Evolutionary conservation across 64 coral and sea anemone genomes (phyloP).

Genomic region (Exaiptasia diaphana): DNA sequence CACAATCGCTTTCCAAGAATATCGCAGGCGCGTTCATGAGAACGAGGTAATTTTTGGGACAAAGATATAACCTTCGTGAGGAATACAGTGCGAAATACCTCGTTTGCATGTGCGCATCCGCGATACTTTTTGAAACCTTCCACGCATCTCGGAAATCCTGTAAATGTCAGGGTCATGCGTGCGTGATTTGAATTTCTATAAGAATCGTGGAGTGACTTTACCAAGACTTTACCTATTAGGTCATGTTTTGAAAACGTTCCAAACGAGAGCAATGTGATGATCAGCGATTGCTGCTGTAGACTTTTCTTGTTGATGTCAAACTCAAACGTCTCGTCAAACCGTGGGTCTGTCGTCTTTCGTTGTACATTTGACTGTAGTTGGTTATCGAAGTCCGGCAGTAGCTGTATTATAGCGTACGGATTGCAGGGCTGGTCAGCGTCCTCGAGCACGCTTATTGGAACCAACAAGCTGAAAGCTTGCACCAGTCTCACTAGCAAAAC

Average conservation of each 20-base stretch:
- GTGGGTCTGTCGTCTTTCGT: conserved; percentile 65
- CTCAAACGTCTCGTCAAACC: conserved; percentile 78
- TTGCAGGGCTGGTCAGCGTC: conserved; percentile 73
- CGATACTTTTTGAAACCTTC: too few species aligned
- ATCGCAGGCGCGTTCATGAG: too few species aligned
- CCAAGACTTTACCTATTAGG: conserved; percentile 72
- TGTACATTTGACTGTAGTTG: conserved; percentile 73
- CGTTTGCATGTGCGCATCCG: too few species aligned
- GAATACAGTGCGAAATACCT: too few species aligned
- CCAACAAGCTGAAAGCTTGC: conserved; percentile 53
- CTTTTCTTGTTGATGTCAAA: conserved; percentile 62
- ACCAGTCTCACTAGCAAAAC: conserved; percentile 42
- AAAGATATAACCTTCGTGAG: too few species aligned
- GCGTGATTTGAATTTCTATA: too few species aligned
- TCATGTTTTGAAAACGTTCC: conserved; percentile 75
- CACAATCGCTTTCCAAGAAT: too few species aligned
- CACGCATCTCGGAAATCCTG: too few species aligned
- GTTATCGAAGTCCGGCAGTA: conserved; percentile 67
- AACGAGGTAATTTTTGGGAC: too few species aligned
- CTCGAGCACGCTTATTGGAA: not conserved
- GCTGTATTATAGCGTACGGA: conserved; percentile 68
- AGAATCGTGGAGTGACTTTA: too few species aligned
- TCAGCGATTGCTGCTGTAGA: conserved; percentile 51
- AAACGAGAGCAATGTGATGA: conserved; percentile 65
- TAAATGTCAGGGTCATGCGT: too few species aligned